These are phyloP conservation scores for Calycopis cecrops DNA, from an alignment of 1,140 invertebrate species.

Conservation along the genomic window DNA sequence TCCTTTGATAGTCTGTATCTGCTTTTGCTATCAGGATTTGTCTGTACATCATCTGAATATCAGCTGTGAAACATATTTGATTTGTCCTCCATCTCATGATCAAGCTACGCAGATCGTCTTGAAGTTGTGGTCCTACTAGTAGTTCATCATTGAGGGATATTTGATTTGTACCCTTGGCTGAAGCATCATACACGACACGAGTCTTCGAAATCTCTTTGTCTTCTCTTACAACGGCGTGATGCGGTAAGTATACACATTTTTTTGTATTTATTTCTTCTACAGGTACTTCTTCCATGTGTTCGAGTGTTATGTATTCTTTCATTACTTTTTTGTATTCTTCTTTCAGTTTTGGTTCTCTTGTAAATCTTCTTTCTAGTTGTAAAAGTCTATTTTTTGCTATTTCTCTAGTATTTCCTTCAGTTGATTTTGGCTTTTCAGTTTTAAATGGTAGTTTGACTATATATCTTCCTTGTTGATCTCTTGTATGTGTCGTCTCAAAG, in stretches of 20 bases:
- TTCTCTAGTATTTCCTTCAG: too few relatives aligned
- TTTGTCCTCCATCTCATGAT: too few relatives aligned
- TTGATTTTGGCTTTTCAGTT: conserved; percentile 14
- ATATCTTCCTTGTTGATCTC: conserved; percentile 26
- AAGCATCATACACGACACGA: conserved; percentile 18
- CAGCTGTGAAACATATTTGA: conserved; percentile 12
- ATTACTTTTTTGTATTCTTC: conserved; percentile 27
- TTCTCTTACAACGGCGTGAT: conserved; percentile 20
- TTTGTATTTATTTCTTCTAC: conserved; percentile 3
- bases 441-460: conserved; percentile 29
- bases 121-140: too few relatives aligned
- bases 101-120: too few relatives aligned
- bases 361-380: conserved; percentile 24
- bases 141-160: conserved; percentile 24
- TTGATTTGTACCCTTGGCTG: conserved; percentile 15
- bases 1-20: conserved; percentile 37
- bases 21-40: conserved; percentile 36
- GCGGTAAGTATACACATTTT: conserved; percentile 14
- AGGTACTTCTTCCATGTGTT: conserved; percentile 24
- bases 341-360: conserved; percentile 19
- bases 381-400: conserved; percentile 25
- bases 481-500: conserved; percentile 21
- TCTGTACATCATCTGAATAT: conserved; percentile 57
- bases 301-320: conserved; percentile 26
- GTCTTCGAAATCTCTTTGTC: too few relatives aligned